Conservation (phyloP, 2,888 invertebrate genomes). For the Latrodectus elegans region DNA sequence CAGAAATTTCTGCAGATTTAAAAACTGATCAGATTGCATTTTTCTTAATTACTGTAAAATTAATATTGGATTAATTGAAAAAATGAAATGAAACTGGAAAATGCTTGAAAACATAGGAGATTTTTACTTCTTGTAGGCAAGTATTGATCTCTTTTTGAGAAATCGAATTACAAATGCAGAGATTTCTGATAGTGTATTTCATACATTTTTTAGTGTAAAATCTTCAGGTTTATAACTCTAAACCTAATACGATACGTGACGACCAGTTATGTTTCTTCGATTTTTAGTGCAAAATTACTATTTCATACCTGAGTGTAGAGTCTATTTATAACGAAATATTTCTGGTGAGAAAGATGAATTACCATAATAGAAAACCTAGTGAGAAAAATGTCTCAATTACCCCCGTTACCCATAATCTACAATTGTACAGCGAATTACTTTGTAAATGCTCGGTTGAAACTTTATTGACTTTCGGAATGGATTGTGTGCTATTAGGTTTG, state of each 20-base stretch:
- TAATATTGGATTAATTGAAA: no score
- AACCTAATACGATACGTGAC: no score
- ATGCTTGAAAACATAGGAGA: no score
- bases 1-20: no score
- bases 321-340: background rate
- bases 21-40: no score
- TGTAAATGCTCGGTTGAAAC: background rate
- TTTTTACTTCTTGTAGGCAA: no score
- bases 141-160: no score
- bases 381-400: background rate
- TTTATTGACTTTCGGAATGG: background rate
- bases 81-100: no score
- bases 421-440: background rate
- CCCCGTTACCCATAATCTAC: background rate
- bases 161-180: background rate
- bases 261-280: no score
- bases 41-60: no score
- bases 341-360: background rate
- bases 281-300: background rate
- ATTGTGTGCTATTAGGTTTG: constrained; percentile 9
- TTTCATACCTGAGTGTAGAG: background rate
- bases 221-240: no score
- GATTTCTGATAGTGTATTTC: background rate
- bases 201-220: background rate
- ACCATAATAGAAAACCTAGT: background rate